Conservation (phyloP, 2,113 vertebrate species). For the Cryptomyrus ogoouensis region DNA sequence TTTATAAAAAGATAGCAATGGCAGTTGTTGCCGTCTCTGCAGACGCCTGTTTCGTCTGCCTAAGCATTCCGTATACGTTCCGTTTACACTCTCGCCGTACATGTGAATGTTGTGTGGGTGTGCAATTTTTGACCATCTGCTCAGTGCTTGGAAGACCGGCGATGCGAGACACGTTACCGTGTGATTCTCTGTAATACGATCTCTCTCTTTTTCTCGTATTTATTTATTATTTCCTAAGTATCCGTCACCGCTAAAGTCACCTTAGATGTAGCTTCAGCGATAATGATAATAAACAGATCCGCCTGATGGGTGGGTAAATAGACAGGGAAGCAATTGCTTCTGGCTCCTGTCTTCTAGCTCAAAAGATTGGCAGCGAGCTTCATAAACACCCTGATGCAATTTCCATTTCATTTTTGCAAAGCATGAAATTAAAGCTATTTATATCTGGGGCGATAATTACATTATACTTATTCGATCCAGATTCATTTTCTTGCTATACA, state of each 20-base stretch:
- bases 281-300: slow-evolving; percentile 42
- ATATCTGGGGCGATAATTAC: slow-evolving; percentile 64
- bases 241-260: slow-evolving; percentile 24
- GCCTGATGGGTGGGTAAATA: slow-evolving; percentile 49
- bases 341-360: slow-evolving; percentile 52
- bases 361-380: slow-evolving; percentile 50
- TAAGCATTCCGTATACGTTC: slow-evolving; percentile 23
- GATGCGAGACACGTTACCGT: neutral
- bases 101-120: slow-evolving; percentile 28
- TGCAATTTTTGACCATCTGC: slow-evolving; percentile 36
- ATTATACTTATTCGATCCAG: slow-evolving; percentile 61
- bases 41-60: slow-evolving; percentile 20
- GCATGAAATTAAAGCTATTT: slow-evolving; percentile 69
- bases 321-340: slow-evolving; percentile 55
- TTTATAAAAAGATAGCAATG: neutral
- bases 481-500: slow-evolving; percentile 61
- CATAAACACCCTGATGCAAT: slow-evolving; percentile 54
- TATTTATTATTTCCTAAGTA: neutral
- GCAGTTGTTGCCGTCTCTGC: neutral
- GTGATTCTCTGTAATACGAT: neutral
- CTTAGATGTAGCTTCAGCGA: slow-evolving; percentile 37
- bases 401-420: slow-evolving; percentile 61
- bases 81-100: slow-evolving; percentile 17
- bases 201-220: neutral
- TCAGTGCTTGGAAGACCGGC: slow-evolving; percentile 22